These are phyloP conservation scores for Gallinago media DNA, from an alignment of 2,113 vertebrate genomes.

Conservation along the genomic window DNA sequence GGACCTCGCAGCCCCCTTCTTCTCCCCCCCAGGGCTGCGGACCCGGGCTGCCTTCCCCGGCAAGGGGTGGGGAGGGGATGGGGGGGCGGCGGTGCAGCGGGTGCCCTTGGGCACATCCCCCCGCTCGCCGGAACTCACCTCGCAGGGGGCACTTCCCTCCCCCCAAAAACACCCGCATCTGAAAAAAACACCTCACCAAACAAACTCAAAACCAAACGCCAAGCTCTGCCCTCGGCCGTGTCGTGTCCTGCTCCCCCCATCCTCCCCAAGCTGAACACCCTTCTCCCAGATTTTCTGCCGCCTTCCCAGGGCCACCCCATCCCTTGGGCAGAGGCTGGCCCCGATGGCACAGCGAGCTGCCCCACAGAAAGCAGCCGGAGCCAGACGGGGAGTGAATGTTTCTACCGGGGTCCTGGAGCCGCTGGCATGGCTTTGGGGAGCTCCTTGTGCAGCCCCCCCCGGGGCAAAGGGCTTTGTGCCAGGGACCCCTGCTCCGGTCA, in stretches of 20 bases:
- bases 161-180: background rate
- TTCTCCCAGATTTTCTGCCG: background rate
- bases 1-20: background rate
- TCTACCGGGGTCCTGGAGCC: fast-evolving
- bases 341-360: fast-evolving
- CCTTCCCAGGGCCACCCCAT: background rate
- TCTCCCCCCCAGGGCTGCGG: background rate
- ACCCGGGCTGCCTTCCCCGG: background rate
- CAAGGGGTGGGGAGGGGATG: background rate
- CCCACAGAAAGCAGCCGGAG: fast-evolving
- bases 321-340: background rate
- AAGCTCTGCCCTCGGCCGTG: background rate
- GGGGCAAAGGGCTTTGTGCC: fast-evolving
- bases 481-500: fast-evolving
- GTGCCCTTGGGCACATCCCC: background rate
- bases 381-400: fast-evolving
- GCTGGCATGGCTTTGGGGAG: background rate
- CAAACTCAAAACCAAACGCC: fast-evolving
- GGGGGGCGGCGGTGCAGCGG: fast-evolving
- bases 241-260: background rate
- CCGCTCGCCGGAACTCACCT: no score
- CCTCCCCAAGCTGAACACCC: background rate
- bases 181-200: background rate
- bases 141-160: background rate
- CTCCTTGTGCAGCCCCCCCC: background rate